These are phyloP conservation scores for Mus spicilegus DNA, from an alignment of 2,113 vertebrate species.

Conservation along the genomic window DNA sequence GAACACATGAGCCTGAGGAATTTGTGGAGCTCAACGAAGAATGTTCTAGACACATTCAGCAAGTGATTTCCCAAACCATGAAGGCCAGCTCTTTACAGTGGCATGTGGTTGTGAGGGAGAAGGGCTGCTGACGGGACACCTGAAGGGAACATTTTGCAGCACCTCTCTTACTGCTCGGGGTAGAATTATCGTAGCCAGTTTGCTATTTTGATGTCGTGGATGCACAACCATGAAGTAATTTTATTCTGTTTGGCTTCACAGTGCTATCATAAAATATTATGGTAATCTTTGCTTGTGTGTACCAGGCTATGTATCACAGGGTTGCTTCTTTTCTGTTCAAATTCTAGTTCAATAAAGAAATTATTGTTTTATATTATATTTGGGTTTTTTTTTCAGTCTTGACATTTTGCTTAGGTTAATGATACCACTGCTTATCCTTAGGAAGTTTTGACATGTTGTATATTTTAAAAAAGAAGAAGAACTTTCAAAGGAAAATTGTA, in stretches of 20 bases:
- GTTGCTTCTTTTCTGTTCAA: constrained; percentile 70
- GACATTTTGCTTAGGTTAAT: constrained; percentile 75
- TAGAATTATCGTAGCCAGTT: background rate
- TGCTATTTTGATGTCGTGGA: constrained; percentile 52
- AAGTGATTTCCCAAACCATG: background rate
- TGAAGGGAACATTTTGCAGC: too few species aligned
- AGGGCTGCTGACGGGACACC: background rate
- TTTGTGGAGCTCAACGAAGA: background rate
- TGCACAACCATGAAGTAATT: constrained; percentile 14
- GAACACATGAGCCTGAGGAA: background rate
- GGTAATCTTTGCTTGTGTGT: constrained; percentile 67
- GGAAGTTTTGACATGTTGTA: constrained; percentile 45
- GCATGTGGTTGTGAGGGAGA: background rate
- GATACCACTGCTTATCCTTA: constrained; percentile 54
- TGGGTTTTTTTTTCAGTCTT: constrained; percentile 37
- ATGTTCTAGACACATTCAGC: background rate
- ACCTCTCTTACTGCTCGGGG: background rate
- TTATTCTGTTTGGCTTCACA: constrained; percentile 60
- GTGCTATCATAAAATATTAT: constrained; percentile 57
- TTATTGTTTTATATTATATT: constrained; percentile 75
- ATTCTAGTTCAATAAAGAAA: constrained; percentile 66
- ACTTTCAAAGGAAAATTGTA: constrained; percentile 26
- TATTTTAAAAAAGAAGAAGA: background rate
- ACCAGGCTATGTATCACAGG: constrained; percentile 46
- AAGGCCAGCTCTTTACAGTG: background rate